Conservation (phyloP, 2,797 vertebrate genomes). For the Darevskia mixta region DNA sequence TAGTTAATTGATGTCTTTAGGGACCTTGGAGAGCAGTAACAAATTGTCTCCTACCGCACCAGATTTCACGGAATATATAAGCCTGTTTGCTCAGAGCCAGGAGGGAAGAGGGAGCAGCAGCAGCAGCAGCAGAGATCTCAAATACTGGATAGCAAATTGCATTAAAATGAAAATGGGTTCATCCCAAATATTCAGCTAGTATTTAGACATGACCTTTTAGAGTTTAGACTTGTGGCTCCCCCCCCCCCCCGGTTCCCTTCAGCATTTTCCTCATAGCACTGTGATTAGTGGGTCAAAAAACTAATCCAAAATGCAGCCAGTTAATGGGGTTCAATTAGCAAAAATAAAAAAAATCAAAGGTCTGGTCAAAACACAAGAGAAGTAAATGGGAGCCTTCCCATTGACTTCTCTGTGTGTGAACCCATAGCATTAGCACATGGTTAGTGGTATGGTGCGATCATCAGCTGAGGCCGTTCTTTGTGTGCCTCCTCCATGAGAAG, state of each 20-base stretch:
- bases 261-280: neutral
- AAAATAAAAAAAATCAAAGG: neutral
- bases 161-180: conserved; percentile 37
- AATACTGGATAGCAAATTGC: conserved; percentile 6
- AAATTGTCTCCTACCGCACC: conserved; percentile 67
- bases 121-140: neutral
- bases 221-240: neutral
- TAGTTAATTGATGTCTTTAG: conserved; percentile 78
- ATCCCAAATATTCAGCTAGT: conserved; percentile 19
- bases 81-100: conserved; percentile 51
- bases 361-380: neutral
- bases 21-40: conserved; percentile 72
- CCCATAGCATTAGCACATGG: neutral
- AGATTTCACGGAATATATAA: conserved; percentile 63
- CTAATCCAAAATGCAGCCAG: neutral
- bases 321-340: neutral
- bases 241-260: neutral
- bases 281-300: too few species aligned
- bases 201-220: neutral
- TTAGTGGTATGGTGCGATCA: too few species aligned
- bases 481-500: too few species aligned
- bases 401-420: neutral
- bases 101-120: neutral
- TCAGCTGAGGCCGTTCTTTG: too few species aligned
- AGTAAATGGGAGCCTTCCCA: neutral